These are phyloP conservation scores for Eilema sororculum DNA, from an alignment of 2,888 invertebrate genomes.

Conservation along the genomic window DNA sequence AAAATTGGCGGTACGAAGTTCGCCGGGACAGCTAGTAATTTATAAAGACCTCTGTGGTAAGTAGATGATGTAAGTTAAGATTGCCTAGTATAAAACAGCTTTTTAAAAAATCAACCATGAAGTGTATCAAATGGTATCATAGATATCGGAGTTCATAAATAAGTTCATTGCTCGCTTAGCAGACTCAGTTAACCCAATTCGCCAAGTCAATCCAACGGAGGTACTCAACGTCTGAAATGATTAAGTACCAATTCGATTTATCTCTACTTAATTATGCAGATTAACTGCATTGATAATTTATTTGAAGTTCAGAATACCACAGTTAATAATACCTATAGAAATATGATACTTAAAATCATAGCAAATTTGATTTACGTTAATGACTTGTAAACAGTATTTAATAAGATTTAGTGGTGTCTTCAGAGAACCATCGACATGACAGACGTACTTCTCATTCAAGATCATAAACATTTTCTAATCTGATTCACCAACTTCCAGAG, in stretches of 20 bases:
- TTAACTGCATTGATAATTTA: neutral
- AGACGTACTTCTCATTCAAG: neutral
- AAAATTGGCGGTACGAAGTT: no score
- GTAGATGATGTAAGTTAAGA: neutral
- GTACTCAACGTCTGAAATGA: constrained; percentile 1
- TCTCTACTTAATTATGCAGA: neutral
- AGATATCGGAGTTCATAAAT: constrained; percentile 6
- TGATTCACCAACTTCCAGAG: neutral
- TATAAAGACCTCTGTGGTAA: neutral
- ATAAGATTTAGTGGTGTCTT: neutral
- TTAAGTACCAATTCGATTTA: neutral
- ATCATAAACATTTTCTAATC: neutral
- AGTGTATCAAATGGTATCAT: neutral
- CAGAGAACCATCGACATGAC: neutral
- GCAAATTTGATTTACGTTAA: neutral
- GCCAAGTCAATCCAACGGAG: constrained; percentile 9
- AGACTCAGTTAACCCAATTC: constrained; percentile 12
- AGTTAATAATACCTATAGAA: neutral
- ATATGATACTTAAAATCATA: neutral
- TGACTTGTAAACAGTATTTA: neutral
- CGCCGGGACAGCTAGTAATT: neutral
- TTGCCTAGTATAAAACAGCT: neutral
- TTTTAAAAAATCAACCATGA: neutral
- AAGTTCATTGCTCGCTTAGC: constrained; percentile 7
- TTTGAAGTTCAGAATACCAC: neutral